A percentile compares a stretch with the other conserved stretches of the same genome.
phyloP scores from a whole-genome alignment of 2,113 vertebrate genomes.

The Triplophysa siluroides region DNA sequence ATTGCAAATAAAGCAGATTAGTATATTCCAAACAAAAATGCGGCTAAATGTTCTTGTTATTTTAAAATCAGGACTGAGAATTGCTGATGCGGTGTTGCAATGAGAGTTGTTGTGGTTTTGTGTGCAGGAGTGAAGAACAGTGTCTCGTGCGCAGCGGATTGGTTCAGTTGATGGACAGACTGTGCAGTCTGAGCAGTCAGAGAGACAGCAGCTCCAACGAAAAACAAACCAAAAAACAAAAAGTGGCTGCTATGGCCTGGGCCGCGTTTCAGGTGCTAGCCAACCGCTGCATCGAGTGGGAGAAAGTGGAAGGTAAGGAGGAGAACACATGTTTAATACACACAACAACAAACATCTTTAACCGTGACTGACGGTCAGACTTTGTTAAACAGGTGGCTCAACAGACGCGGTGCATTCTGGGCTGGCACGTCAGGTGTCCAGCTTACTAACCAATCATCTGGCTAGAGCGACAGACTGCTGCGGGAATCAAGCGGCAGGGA shows the following conservation, averaged over 20 bases:
- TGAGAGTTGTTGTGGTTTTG: background rate
- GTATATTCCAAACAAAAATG: background rate
- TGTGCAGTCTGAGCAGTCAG: conserved; percentile 95
- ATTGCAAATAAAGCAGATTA: too few species aligned
- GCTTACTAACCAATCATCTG: conserved; percentile 93
- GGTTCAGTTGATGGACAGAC: conserved; percentile 93
- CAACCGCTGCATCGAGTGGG: conserved; percentile 97
- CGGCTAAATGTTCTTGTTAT: background rate
- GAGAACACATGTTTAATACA: background rate
- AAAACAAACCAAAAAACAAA: conserved; percentile 97
- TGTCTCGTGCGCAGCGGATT: conserved; percentile 96
- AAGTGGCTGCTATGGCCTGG: conserved; percentile 98
- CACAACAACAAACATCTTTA: background rate
- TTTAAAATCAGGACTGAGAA: too few species aligned
- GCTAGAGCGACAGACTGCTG: conserved; percentile 95
- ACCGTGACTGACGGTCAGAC: background rate
- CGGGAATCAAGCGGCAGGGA: conserved; percentile 96
- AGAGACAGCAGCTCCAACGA: conserved; percentile 90
- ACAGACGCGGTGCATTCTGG: conserved; percentile 96
- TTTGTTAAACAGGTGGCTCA: conserved; percentile 80
- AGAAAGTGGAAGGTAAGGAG: conserved; percentile 96
- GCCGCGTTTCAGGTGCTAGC: conserved; percentile 98
- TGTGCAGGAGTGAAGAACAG: conserved; percentile 91
- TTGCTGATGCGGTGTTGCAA: background rate
- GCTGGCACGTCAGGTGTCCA: conserved; percentile 94